Conservation (phyloP, 37 sponge, comb jelly and placozoan genomes). For the Beroe forskalii region DNA sequence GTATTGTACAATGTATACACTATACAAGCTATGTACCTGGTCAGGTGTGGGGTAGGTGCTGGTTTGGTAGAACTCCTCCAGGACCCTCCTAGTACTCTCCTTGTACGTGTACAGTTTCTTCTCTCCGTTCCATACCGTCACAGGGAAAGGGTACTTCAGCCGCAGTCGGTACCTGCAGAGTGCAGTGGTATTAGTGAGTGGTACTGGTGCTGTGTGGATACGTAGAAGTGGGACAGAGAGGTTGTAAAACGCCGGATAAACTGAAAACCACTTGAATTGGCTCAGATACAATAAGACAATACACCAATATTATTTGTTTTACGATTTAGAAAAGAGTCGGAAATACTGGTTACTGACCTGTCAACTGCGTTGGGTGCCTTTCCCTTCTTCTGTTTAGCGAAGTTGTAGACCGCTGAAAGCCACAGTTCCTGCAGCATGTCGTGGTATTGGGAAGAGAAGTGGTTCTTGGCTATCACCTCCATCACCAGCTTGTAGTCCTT, state of each 20-base stretch:
- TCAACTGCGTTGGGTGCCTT: conserved; percentile 62
- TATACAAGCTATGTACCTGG: not conserved
- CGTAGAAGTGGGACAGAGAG: too few relatives aligned
- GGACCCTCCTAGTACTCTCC: not conserved
- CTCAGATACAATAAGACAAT: too few relatives aligned
- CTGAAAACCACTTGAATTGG: too few relatives aligned
- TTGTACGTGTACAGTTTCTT: conserved; percentile 51
- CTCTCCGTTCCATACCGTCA: conserved; percentile 52
- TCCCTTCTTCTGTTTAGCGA: not conserved
- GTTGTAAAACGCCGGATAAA: conserved; percentile 21
- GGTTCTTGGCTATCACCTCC: conserved; percentile 57
- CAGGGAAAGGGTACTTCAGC: conserved; percentile 60
- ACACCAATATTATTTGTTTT: too few relatives aligned
- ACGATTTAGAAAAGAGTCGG: too few relatives aligned
- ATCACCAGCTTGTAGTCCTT: conserved; percentile 45
- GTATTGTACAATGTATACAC: too few relatives aligned
- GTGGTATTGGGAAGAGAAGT: conserved; percentile 4
- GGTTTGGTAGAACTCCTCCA: conserved; percentile 15
- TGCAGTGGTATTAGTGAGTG: too few relatives aligned
- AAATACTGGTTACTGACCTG: too few relatives aligned
- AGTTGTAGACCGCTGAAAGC: conserved; percentile 52
- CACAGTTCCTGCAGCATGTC: conserved; percentile 50
- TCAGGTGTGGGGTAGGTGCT: conserved; percentile 52
- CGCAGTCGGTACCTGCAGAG: conserved; percentile 9
- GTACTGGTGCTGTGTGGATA: too few relatives aligned